These are phyloP conservation scores for Tiliacea aurago DNA, from an alignment of 2,888 invertebrate genomes.

Conservation along the genomic window DNA sequence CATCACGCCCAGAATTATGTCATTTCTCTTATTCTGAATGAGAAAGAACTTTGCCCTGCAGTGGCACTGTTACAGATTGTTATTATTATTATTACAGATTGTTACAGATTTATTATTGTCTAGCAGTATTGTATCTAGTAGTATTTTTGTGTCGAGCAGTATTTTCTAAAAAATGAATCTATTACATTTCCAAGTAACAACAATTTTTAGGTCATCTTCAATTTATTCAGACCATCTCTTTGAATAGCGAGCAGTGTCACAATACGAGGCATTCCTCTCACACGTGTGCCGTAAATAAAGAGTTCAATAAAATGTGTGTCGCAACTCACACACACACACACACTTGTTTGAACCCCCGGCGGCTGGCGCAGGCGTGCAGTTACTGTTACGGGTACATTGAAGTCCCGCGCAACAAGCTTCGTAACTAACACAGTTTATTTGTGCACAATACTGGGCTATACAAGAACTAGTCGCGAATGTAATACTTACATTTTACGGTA, in stretches of 20 bases:
- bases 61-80: background rate
- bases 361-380: background rate
- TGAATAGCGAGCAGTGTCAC: background rate
- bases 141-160: too few species aligned
- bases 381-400: background rate
- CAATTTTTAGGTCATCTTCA: background rate
- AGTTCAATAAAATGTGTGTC: conserved; percentile 18
- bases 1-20: background rate
- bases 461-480: conserved; percentile 1
- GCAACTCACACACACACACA: background rate
- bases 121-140: background rate
- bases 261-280: background rate
- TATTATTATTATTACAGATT: too few species aligned
- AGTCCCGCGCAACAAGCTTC: conserved; percentile 5
- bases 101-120: background rate
- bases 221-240: conserved; percentile 5
- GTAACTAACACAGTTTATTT: conserved; percentile 33
- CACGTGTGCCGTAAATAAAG: conserved; percentile 13
- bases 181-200: background rate
- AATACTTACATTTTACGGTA: background rate
- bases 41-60: background rate
- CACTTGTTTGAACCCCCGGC: background rate
- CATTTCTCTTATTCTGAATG: background rate
- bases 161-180: too few species aligned
- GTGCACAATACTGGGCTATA: background rate